These are phyloP conservation scores for Tragelaphus imberbis DNA, from an alignment of 2,113 vertebrate species.

Conservation along the genomic window DNA sequence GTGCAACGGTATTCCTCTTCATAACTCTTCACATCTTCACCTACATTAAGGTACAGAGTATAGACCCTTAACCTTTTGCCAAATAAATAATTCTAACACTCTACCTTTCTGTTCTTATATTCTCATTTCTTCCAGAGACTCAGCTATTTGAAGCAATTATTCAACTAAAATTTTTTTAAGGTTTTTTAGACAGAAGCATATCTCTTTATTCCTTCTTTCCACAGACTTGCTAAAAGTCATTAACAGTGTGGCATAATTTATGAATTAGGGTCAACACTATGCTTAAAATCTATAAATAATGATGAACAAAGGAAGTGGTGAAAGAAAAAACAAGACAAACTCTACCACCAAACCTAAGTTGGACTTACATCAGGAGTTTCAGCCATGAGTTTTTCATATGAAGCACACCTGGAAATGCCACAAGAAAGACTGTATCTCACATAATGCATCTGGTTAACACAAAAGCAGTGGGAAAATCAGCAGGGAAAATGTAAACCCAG, in stretches of 20 bases:
- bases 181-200: background rate
- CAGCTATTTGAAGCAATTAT: background rate
- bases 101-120: background rate
- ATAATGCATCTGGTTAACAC: background rate
- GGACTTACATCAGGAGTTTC: background rate
- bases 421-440: background rate
- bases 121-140: background rate
- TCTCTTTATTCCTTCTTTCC: background rate
- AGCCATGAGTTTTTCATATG: background rate
- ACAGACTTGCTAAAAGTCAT: conserved; percentile 1
- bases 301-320: background rate
- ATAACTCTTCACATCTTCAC: background rate
- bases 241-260: background rate
- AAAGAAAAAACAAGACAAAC: background rate
- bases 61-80: background rate
- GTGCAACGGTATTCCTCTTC: background rate
- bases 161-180: background rate
- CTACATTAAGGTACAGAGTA: background rate
- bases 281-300: background rate
- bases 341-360: background rate
- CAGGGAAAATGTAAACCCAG: background rate
- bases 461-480: background rate
- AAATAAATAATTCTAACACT: background rate
- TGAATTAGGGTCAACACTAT: background rate
- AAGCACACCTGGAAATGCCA: background rate